Evolutionary conservation across 1,140 invertebrate species (phyloP), one percentile per base, ranked within the genome.

Genomic region (Aricia agestis): DNA sequence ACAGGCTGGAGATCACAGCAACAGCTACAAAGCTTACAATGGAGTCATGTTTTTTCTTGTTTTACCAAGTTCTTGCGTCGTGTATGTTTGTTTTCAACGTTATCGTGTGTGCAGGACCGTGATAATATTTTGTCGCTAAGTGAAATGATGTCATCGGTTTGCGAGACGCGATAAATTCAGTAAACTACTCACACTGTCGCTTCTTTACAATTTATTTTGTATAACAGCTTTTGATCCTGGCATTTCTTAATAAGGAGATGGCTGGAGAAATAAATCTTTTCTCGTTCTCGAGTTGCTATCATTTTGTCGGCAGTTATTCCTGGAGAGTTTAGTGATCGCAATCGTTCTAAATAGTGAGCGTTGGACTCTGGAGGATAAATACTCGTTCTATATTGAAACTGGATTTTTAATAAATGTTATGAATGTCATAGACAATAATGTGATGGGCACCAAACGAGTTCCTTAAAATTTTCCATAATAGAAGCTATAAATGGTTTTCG

Each of bases 41-140:
- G 2, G 36, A 36, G 9, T 36, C 36, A 36, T 36, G 6, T 36
- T 52, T 52, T 52, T 52, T 52, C 13, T 52, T 52, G 45, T 52
- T 52, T 52, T 45, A 45, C 42, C 45, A 52, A 52, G 45, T 52
- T 13, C 45, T 13, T 52, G 45, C 45, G 45, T 52, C 18, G 18
- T 13, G 59, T 18, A 18, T 63, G 59, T 45, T 67, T 45, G 66
- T 45, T 41, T 45, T 67, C 17, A 67, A 45, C 15, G 18, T 41
- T 45, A 52, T 42, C 32, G n/a, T 67, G 41, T 67, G 36, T 45
- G 41, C 66, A 45, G n/a, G 42, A 67, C 17, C 36, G 66, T 42
- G 66, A 67, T 45, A 45, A 67, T 67, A 45, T 67, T 67, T 67
- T 19, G 42, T 45, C n/a, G 66, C 42, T 32, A 41, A 67, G 36